Base-by-base conservation (phyloP, 2,888 invertebrate species). In the Colletes collaris region DNA sequence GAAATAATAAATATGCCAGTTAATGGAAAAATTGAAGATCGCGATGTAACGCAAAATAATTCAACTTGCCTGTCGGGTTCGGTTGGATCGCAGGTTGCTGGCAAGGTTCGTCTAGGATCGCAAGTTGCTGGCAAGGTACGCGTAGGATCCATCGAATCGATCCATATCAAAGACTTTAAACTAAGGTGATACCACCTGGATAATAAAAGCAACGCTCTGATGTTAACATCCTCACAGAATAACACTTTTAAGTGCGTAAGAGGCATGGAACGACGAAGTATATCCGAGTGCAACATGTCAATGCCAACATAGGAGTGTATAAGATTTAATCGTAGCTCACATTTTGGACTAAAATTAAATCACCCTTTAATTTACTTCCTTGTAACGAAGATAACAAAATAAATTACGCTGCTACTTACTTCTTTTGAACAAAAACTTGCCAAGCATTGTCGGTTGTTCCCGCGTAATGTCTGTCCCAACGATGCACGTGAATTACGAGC, bases 301-400 rank as follows among this genome's bases (percentile, higher is more conserved):
- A 96, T 95, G 64, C 96, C 96, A 86, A 95, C 95, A 84, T 95
- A 95, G 46, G 96, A 96, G 91, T 96, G 96, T 81, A 97, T 95
- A 53, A 96, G 92, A 79, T 94, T 95, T 60, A 96, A 89, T 58
- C 95, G 94, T 11, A 96, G 93, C 88, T 94, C 94, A 87, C 95
- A 94, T n/a, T 92, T 90, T 2, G 95, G 95, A 91, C 94, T 94
- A 85, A 46, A 85, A 80, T 69, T 52, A 63, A 27, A 81, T 63
- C 11, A 37, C 37, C 69, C 7, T 40, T 49, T 3, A 27, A 62
- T 8, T 56, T 44, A 35, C 8, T 44, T 27, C 0, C 6, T 11
- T 8, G 0, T 4, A 59, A 53, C 8, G 10, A 8, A 46, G 11
- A 7, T 46, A 4, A 10, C 13, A 46, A 8, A 11, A 27, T 4